These are phyloP conservation scores for Chiroxiphia lanceolata DNA, from an alignment of 2,797 vertebrate genomes.

Conservation along the genomic window DNA sequence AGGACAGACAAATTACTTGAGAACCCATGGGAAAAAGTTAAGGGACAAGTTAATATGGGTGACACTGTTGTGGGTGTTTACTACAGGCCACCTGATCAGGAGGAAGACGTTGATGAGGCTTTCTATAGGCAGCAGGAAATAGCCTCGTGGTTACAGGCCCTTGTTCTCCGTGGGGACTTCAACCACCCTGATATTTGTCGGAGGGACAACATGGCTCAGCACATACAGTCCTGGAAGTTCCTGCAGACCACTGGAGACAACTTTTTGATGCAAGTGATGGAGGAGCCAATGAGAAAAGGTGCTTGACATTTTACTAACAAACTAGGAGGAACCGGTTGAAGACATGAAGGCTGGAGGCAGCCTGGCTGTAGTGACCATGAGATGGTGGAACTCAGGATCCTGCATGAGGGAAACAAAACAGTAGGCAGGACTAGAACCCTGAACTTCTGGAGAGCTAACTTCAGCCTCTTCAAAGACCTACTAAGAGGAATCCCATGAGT, in stretches of 20 bases:
- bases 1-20: not conserved
- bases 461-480: not conserved
- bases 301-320: not conserved
- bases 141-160: not conserved
- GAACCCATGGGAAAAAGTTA: not conserved
- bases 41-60: not conserved
- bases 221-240: not conserved
- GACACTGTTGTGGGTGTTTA: not conserved
- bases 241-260: not conserved
- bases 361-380: not conserved
- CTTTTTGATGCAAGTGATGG: not conserved
- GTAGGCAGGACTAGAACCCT: not conserved
- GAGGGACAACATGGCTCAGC: not conserved
- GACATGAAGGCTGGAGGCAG: not conserved
- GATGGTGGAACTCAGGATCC: not conserved
- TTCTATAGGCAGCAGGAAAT: not conserved
- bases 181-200: not conserved
- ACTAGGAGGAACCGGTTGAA: not conserved
- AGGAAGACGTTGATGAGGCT: not conserved
- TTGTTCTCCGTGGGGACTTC: not conserved
- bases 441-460: not conserved
- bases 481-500: not conserved
- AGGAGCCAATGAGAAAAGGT: not conserved
- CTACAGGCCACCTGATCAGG: rapidly evolving
- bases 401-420: not conserved